A percentile compares a stretch with the other conserved stretches of the same genome.
Conservation (phyloP, 2,888 invertebrate species). For the Polyommatus icarus region DNA sequence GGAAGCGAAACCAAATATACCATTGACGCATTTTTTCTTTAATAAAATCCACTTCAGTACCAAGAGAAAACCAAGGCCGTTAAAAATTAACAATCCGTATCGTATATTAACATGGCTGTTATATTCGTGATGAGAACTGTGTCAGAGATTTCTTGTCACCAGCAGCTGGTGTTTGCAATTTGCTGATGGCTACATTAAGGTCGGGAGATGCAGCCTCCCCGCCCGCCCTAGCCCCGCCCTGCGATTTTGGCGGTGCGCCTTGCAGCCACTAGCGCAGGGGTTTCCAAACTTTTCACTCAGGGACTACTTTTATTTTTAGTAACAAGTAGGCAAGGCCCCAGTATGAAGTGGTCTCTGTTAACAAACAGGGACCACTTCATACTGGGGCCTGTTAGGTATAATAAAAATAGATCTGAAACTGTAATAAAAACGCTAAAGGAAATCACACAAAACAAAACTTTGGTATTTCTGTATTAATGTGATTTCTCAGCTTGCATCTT, state of each 20-base stretch:
- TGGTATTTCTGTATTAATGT: too few relatives aligned
- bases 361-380: too few relatives aligned
- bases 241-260: constrained; percentile 74
- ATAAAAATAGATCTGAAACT: neutral
- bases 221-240: constrained; percentile 48
- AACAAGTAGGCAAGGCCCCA: too few relatives aligned
- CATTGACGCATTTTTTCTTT: too few relatives aligned
- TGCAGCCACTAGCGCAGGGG: constrained; percentile 43
- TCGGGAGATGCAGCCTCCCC: constrained; percentile 61
- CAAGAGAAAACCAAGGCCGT: neutral
- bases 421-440: neutral
- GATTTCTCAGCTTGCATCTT: neutral
- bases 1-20: too few relatives aligned
- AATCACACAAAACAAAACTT: neutral
- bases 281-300: neutral
- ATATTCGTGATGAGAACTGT: constrained; percentile 59
- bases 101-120: constrained; percentile 12
- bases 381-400: too few relatives aligned
- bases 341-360: too few relatives aligned
- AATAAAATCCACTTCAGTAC: neutral
- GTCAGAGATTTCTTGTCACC: constrained; percentile 71
- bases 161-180: constrained; percentile 76
- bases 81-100: neutral
- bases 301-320: neutral
- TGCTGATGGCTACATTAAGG: constrained; percentile 78